Conservation (phyloP, 1,140 invertebrate species). For the Homalodisca vitripennis region DNA sequence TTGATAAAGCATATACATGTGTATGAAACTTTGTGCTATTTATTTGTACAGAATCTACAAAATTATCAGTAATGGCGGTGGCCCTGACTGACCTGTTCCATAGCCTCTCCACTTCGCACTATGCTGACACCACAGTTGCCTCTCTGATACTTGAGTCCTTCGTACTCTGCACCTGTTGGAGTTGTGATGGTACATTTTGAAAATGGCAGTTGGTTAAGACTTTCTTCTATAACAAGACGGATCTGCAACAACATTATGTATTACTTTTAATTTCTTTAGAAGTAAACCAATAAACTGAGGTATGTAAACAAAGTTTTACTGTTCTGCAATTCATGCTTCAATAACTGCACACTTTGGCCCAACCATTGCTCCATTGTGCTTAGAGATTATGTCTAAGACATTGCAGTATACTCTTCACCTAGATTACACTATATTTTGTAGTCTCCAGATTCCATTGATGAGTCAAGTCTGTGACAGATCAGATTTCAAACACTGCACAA, state of each 20-base stretch:
- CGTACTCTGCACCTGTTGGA: constrained; percentile 87
- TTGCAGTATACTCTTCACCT: background rate
- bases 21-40: too few species aligned
- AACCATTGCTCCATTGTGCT: background rate
- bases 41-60: too few species aligned
- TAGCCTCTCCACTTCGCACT: constrained; percentile 87
- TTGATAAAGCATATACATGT: too few species aligned
- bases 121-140: constrained; percentile 98
- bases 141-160: constrained; percentile 90
- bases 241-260: constrained; percentile 58
- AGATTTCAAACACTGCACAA: too few species aligned
- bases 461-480: too few species aligned
- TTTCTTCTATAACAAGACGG: constrained; percentile 96
- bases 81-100: constrained; percentile 78
- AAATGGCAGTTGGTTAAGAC: constrained; percentile 95
- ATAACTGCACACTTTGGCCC: background rate
- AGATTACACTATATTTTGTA: background rate
- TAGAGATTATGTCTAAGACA: background rate
- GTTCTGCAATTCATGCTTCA: background rate
- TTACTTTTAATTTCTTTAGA: constrained; percentile 9
- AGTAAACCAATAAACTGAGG: background rate
- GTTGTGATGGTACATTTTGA: constrained; percentile 85
- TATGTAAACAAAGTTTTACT: background rate
- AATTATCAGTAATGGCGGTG: background rate
- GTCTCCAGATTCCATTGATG: too few species aligned